Evolutionary conservation across 2,113 vertebrate species (phyloP).

Genomic region (Anseranas semipalmata): DNA sequence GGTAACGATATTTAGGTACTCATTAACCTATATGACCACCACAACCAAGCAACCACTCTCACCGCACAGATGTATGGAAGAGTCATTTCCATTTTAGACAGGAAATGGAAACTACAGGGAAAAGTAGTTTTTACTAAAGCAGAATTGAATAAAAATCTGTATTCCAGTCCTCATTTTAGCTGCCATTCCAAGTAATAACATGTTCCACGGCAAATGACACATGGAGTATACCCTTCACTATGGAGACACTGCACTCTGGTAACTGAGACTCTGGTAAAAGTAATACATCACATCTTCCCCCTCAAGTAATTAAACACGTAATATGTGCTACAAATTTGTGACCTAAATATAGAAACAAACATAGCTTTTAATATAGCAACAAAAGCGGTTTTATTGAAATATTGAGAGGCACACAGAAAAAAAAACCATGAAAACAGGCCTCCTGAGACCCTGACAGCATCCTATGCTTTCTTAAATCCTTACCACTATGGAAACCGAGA

Average conservation of each 20-base stretch:
- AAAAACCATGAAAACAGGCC: not conserved
- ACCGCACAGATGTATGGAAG: not conserved
- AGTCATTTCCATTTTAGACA: not conserved
- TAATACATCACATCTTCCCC: not conserved
- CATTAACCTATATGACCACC: not conserved
- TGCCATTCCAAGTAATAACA: not conserved
- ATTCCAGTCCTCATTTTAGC: not conserved
- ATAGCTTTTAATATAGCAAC: not conserved
- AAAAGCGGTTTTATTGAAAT: not conserved
- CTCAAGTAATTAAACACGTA: not conserved
- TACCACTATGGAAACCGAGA: not conserved
- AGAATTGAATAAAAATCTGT: not conserved
- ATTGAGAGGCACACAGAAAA: not conserved
- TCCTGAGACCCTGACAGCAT: constrained; percentile 5
- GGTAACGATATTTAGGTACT: not conserved
- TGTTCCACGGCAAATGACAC: not conserved
- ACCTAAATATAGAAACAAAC: constrained; percentile 9
- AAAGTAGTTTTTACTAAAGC: not conserved
- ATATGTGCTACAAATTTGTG: not conserved
- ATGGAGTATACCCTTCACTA: not conserved
- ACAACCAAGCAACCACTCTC: not conserved
- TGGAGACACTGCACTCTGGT: not conserved
- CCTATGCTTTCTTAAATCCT: constrained; percentile 2
- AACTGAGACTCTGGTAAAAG: not conserved
- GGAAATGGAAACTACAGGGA: not conserved